A percentile compares a stretch with the other conserved stretches of the same genome.
phyloP scores from a whole-genome alignment of 2,888 invertebrate genomes.

The Amphipyra berbera region DNA sequence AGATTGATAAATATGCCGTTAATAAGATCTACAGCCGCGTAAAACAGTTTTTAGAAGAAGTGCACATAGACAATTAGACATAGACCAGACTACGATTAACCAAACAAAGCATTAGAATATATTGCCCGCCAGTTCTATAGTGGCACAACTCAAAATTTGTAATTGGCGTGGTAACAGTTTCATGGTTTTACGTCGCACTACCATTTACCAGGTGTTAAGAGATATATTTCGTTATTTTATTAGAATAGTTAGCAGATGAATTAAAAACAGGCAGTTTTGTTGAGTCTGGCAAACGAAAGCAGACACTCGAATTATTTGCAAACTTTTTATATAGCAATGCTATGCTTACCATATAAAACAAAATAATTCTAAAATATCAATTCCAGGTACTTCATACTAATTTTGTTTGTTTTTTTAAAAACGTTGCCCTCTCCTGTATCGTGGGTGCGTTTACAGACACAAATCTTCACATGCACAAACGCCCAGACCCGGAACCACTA shows the following conservation, averaged over 20 bases:
- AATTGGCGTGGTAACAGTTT: slow-evolving; percentile 22
- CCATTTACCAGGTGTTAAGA: slow-evolving; percentile 13
- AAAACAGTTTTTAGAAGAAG: slow-evolving; percentile 43
- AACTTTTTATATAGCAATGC: no score
- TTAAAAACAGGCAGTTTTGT: no score
- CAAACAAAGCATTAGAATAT: slow-evolving; percentile 34
- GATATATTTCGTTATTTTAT: slow-evolving; percentile 9
- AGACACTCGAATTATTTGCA: no score
- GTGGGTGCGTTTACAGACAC: no score
- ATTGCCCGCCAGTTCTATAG: slow-evolving; percentile 14
- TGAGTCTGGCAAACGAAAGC: no score
- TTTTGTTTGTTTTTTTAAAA: no score
- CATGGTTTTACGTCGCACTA: slow-evolving; percentile 14
- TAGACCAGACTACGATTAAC: slow-evolving; percentile 35
- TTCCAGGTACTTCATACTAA: no score
- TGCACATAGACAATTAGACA: slow-evolving; percentile 34
- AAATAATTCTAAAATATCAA: no score
- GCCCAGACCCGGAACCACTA: no score
- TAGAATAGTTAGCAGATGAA: background rate
- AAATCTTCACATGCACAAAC: no score
- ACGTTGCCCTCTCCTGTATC: no score
- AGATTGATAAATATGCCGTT: slow-evolving; percentile 40
- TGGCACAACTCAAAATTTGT: slow-evolving; percentile 22
- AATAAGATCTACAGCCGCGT: slow-evolving; percentile 38
- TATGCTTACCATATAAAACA: no score